Evolutionary conservation across 2,113 vertebrate genomes (phyloP), one percentile per base, ranked within the genome.

Genomic region (Mesitornis unicolor): DNA sequence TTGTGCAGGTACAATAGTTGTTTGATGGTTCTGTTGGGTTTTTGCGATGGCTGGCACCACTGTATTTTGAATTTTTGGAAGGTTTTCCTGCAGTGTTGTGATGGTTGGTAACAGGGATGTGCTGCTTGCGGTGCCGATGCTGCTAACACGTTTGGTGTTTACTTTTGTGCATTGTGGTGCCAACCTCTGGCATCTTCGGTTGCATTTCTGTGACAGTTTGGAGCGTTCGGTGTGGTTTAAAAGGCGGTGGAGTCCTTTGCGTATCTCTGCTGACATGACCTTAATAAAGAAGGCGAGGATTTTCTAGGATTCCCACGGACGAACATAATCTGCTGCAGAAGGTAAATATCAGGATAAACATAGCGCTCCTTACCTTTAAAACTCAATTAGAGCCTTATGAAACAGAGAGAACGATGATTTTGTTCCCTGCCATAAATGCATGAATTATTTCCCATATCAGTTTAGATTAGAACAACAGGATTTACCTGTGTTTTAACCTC

Each of bases 301-400:
- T 95, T 95, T 85, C 63, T 65, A 40, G 89, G 92, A 90, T 95
- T 86, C 87, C 48, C 29, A 2, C 38, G 84, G 69, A 40, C 68
- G 60, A 48, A 60, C 36, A 2, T 92, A 87, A 75, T 84, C 85
- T 75, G 71, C 83, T 74, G 73, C 1, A 0, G 56, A 48, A 88
- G 60, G 65, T 90, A 95, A 96, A 91, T 68, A 85, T 87, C 45
- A 24, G 81, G 91, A 93, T 83, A 90, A 94, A 77, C n/a, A 18
- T 10, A n/a, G 43, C 2, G 0, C 79, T 92, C 11, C 51, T 88
- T 63, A 11, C 63, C 21, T 67, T 48, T 45, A 48, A 50, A 90
- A 80, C 75, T 76, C 29, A 60, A 16, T 56, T 77, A 54, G 47
- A 89, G 7, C 57, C 28, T 13, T 65, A 25, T 2, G 61, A 90